Conservation (phyloP, 2,113 vertebrate species). For the Vidua macroura region DNA sequence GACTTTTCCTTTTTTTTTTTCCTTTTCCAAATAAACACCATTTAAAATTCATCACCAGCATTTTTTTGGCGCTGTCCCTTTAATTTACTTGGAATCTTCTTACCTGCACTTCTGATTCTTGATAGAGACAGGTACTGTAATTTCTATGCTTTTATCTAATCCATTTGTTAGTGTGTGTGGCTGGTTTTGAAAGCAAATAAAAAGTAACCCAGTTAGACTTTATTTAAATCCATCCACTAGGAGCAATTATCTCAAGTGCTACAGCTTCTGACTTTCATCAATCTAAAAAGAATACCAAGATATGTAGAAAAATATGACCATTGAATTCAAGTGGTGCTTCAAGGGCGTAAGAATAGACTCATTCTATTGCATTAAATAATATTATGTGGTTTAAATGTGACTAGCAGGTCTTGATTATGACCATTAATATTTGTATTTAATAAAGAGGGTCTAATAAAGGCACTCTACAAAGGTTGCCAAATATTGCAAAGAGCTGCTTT, state of each 20-base stretch:
- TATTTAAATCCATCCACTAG: conserved; percentile 7
- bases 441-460: background rate
- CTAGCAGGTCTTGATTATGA: background rate
- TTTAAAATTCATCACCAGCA: background rate
- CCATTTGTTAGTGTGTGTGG: background rate
- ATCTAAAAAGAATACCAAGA: background rate
- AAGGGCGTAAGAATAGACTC: background rate
- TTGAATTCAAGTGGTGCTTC: background rate
- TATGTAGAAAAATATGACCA: conserved; percentile 7
- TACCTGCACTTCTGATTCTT: background rate
- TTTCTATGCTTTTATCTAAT: conserved; percentile 15
- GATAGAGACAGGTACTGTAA: background rate
- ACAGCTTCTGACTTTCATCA: conserved; percentile 25
- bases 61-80: background rate
- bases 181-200: conserved; percentile 31
- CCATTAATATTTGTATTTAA: background rate
- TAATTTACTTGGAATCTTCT: background rate
- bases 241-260: conserved; percentile 36
- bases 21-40: background rate
- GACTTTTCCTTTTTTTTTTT: background rate
- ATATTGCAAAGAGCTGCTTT: background rate
- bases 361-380: background rate
- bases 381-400: background rate
- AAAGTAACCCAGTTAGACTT: conserved; percentile 49
- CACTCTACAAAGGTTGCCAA: background rate